These are phyloP conservation scores for Anhinga rufa DNA, from an alignment of 2,113 vertebrate genomes.

Conservation along the genomic window DNA sequence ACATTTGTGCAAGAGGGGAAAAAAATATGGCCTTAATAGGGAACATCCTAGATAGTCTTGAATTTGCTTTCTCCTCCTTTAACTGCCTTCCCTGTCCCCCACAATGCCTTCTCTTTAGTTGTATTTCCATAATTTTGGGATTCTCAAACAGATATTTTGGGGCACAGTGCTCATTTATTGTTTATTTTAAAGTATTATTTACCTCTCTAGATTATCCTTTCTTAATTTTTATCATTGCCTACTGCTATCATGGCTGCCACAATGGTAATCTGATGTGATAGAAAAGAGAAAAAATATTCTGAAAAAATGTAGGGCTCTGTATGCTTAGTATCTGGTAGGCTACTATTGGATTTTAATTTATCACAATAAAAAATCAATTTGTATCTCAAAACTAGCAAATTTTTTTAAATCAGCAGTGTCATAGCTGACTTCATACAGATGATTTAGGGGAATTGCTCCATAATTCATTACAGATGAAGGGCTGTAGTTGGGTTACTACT, in stretches of 20 bases:
- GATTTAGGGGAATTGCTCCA: slow-evolving; percentile 36
- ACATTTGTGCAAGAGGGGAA: background rate
- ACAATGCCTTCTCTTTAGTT: background rate
- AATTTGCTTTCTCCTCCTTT: background rate
- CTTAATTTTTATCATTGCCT: background rate
- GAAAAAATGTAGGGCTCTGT: background rate
- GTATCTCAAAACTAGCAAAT: slow-evolving; percentile 57
- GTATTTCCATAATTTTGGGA: background rate
- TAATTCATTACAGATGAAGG: slow-evolving; percentile 40
- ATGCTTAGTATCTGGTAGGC: slow-evolving; percentile 29
- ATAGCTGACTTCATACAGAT: slow-evolving; percentile 32
- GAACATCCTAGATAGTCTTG: background rate
- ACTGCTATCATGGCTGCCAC: background rate
- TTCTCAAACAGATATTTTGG: background rate
- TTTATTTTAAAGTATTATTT: background rate
- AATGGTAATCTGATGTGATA: background rate
- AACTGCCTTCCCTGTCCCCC: background rate
- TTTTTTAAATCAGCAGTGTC: slow-evolving; percentile 54
- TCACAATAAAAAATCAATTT: slow-evolving; percentile 68
- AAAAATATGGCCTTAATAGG: background rate
- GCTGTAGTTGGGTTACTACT: background rate
- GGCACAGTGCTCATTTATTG: background rate
- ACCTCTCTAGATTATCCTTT: background rate
- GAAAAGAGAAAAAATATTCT: background rate
- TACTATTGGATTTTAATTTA: slow-evolving; percentile 70